These are phyloP conservation scores for Actenoides hombroni DNA, from an alignment of 2,113 vertebrate species.

Conservation along the genomic window DNA sequence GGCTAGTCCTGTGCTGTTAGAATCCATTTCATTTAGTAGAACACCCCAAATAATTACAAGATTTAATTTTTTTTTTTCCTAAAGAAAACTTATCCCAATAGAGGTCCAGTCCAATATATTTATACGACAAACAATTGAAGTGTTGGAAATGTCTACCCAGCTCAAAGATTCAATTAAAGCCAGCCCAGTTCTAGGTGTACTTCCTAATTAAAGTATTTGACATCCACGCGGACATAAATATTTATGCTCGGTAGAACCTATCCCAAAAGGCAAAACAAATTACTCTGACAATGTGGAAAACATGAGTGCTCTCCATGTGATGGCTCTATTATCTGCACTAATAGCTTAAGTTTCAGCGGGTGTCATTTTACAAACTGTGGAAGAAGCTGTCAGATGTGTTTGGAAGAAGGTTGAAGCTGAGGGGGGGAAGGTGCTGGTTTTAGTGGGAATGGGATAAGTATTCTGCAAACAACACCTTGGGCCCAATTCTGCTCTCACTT, in stretches of 20 bases:
- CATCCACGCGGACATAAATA: conserved; percentile 68
- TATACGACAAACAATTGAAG: conserved; percentile 5
- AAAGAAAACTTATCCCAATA: not conserved
- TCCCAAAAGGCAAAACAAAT: conserved; percentile 67
- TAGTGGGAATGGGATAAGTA: not conserved
- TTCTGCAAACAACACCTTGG: not conserved
- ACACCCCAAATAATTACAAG: not conserved
- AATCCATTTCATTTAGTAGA: not conserved
- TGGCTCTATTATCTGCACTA: conserved; percentile 60
- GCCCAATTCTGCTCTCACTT: not conserved
- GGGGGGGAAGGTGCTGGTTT: not conserved
- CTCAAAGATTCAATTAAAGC: conserved; percentile 69
- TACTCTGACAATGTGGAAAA: conserved; percentile 54
- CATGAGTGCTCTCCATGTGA: conserved; percentile 1
- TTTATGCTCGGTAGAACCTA: conserved; percentile 67
- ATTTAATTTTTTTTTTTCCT: not conserved
- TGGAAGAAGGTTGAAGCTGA: not conserved
- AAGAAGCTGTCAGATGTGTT: conserved; percentile 42
- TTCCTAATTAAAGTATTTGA: conserved; percentile 72
- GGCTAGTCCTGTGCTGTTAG: not conserved
- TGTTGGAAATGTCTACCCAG: conserved; percentile 25
- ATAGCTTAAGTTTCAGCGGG: conserved; percentile 50
- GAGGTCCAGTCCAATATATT: not conserved
- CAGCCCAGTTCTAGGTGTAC: conserved; percentile 21
- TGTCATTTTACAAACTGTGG: conserved; percentile 19